Percentiles rank a stretch among this genome's conserved stretches.
These are phyloP conservation scores for Pteronura brasiliensis DNA, from an alignment of 2,113 vertebrate species.

Conservation along the genomic window DNA sequence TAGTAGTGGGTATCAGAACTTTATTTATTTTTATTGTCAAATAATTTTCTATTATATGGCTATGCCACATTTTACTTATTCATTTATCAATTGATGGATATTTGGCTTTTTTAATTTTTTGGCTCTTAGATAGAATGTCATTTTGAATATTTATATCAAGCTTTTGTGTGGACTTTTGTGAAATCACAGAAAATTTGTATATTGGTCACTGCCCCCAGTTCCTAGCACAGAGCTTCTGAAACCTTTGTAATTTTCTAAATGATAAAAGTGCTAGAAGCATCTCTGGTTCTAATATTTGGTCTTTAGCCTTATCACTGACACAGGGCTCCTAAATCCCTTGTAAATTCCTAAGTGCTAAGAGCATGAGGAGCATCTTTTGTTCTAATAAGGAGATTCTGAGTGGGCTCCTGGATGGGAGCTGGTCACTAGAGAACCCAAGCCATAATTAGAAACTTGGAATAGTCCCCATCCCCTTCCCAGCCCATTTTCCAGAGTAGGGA, in stretches of 20 bases:
- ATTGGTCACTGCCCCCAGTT: background rate
- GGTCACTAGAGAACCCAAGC: background rate
- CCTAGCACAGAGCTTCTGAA: background rate
- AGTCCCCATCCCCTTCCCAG: background rate
- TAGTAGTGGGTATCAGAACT: background rate
- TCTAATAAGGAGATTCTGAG: background rate
- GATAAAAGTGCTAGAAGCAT: background rate
- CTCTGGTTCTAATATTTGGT: background rate
- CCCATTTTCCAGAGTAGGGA: background rate
- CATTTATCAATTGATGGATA: background rate
- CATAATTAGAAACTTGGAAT: background rate
- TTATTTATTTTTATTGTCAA: background rate
- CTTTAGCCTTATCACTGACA: background rate
- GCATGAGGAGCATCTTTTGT: background rate
- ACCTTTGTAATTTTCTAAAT: background rate
- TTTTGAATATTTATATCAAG: background rate
- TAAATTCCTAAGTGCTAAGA: background rate
- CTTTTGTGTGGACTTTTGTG: background rate
- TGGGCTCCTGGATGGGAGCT: background rate
- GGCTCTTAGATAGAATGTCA: background rate
- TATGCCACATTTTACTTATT: background rate
- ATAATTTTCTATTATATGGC: background rate
- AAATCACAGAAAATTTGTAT: background rate
- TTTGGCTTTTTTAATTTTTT: background rate
- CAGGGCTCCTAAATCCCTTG: background rate